Evolutionary conservation across 1,140 invertebrate genomes (phyloP), one percentile per base, ranked within the genome.

Genomic region (Drosophila athabasca): DNA sequence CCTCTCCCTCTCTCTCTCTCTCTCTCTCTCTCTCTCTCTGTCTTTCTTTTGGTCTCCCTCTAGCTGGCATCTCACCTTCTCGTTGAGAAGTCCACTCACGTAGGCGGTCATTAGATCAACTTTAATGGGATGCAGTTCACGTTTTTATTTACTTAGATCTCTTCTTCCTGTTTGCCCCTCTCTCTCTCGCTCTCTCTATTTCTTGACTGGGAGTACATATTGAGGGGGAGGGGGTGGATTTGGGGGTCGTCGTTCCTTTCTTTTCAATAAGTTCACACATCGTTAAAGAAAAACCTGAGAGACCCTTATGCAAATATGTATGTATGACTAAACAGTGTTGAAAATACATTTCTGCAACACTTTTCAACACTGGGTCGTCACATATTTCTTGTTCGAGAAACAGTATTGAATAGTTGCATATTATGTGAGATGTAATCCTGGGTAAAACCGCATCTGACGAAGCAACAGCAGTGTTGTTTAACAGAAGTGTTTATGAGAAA

Each of bases 41-140:
- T 31, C 6, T 31, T 0, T 35, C 31, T 31, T 2, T 24, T 24
- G 4, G 3, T 13, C 9, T 5, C 8, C 3, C 11, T 13, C 35
- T 39, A 2, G 31, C 31, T 0, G 31, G 8, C 31, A 31, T 13
- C 35, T 5, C 35, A 62, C 44, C 62, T 66, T 62, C 35, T 62
- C 35, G 35, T 81, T 85, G 58, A 43, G 15, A 43, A 85, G 59
- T 75, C 83, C 51, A 43, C 74, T 67, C 82, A 87, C 83, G 82
- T 87, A 75, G 58, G 17, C 61, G 83, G 82, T 79, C 83, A 87
- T 87, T 87, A 79, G 83, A 87, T 87, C 82, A 82, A 87, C 83
- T 88, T 76, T 75, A 87, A 79, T 82, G 66, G 46, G 41, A 87
- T 82, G 82, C 82, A 78, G 75, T 73, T 66, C 79, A 87, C 82